Percentiles rank a stretch among this genome's conserved stretches.
Evolutionary conservation across 2,888 invertebrate genomes (phyloP).

Genomic region (Eugnorisma glareosa): DNA sequence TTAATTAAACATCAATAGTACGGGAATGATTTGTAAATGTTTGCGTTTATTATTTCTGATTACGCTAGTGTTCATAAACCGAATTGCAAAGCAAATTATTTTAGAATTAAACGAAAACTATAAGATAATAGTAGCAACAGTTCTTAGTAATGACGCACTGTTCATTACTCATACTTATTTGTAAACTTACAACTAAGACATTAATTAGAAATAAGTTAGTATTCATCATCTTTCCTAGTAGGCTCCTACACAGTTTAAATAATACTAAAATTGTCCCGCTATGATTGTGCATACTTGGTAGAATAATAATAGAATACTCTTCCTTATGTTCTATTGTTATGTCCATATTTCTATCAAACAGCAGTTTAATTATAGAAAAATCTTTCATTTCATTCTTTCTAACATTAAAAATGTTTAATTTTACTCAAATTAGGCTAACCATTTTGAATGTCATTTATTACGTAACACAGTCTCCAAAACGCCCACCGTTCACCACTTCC

Average conservation of each 20-base stretch:
- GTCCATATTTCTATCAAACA: background rate
- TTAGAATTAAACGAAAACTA: background rate
- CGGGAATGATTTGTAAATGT: background rate
- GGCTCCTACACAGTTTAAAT: conserved; percentile 20
- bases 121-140: background rate
- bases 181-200: background rate
- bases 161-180: conserved; percentile 12
- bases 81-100: background rate
- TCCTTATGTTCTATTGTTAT: background rate
- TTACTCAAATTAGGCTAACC: background rate
- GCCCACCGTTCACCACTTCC: background rate
- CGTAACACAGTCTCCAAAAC: background rate
- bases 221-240: conserved; percentile 25
- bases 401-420: too few species aligned
- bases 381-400: background rate
- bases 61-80: background rate
- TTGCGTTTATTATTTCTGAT: background rate
- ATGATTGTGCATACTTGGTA: conserved; percentile 1
- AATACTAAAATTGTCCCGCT: background rate
- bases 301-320: background rate
- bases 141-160: conserved; percentile 40
- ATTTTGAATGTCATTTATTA: background rate
- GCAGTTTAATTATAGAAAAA: background rate
- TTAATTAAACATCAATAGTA: background rate
- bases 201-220: conserved; percentile 1